Conservation (phyloP, 37 sponge, comb jelly and placozoan genomes). For the Theonella swinhoei region DNA sequence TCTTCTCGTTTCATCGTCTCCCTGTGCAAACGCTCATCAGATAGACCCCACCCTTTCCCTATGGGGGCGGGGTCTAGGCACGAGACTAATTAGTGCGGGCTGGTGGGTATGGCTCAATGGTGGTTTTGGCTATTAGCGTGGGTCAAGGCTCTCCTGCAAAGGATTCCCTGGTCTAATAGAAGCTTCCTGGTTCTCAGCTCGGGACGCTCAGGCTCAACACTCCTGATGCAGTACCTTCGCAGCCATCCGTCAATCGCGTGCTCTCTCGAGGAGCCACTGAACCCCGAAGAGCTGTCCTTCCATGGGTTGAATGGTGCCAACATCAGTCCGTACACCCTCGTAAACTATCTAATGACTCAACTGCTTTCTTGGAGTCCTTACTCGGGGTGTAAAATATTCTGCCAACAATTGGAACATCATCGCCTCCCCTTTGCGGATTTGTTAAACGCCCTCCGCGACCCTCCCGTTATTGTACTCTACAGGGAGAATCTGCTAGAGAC, state of each 20-base stretch:
- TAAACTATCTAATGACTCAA: neutral
- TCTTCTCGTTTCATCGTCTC: no score
- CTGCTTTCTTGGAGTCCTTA: neutral
- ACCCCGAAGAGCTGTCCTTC: neutral
- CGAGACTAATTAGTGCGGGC: no score
- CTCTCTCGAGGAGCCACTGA: slow-evolving; percentile 13
- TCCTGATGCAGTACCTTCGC: neutral
- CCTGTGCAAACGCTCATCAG: no score
- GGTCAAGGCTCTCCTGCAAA: neutral
- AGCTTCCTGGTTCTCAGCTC: slow-evolving; percentile 33
- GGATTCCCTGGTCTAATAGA: slow-evolving; percentile 5
- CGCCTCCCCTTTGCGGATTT: neutral
- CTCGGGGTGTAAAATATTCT: slow-evolving; percentile 22
- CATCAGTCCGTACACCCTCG: neutral
- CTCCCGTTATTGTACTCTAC: slow-evolving; percentile 21
- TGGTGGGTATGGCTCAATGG: no score
- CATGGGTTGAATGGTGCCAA: neutral
- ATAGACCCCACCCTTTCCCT: no score
- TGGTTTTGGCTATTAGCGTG: neutral
- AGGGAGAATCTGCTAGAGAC: slow-evolving; percentile 11
- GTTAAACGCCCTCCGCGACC: neutral
- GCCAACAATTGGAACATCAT: slow-evolving; percentile 11
- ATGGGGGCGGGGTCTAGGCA: no score
- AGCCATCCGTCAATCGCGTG: slow-evolving; percentile 14
- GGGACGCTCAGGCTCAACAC: slow-evolving; percentile 33